These are phyloP conservation scores for Chromoteleia sp. DNA, from an alignment of 2,888 invertebrate species.

Conservation along the genomic window DNA sequence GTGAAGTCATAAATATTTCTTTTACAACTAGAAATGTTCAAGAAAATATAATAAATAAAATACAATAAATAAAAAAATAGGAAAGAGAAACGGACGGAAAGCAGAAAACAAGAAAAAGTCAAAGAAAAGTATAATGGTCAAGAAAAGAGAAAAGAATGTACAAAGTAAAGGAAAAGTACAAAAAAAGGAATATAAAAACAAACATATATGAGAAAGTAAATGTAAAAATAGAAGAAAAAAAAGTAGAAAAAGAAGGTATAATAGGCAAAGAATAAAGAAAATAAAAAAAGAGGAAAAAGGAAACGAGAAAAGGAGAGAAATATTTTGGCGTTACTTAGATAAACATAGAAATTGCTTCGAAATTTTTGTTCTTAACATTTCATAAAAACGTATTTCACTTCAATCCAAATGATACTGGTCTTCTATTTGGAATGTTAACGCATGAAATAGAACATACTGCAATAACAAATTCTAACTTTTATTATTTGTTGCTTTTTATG, in stretches of 20 bases:
- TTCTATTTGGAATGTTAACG: conserved; percentile 29
- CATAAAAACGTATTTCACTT: conserved; percentile 9
- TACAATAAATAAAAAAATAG: background rate
- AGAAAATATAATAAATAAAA: conserved; percentile 7
- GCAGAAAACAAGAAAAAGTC: background rate
- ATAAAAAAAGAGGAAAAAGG: too few relatives aligned
- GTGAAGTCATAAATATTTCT: conserved; percentile 31
- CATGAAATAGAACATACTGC: too few relatives aligned
- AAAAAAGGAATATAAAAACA: too few relatives aligned
- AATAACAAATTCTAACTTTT: conserved; percentile 24
- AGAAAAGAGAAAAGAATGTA: too few relatives aligned
- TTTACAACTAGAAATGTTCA: conserved; percentile 37
- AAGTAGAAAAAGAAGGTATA: too few relatives aligned
- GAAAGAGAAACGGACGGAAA: background rate
- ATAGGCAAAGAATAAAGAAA: too few relatives aligned
- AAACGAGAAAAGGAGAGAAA: background rate
- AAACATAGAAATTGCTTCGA: too few relatives aligned
- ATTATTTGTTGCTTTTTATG: conserved; percentile 20
- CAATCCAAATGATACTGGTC: background rate
- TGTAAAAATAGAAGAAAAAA: too few relatives aligned
- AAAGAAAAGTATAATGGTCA: too few relatives aligned
- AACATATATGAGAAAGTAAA: too few relatives aligned
- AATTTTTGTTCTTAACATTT: conserved; percentile 10
- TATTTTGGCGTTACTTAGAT: too few relatives aligned
- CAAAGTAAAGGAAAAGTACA: too few relatives aligned